phyloP scores from a whole-genome alignment of 2,888 invertebrate species.

The Pteria penguin region DNA sequence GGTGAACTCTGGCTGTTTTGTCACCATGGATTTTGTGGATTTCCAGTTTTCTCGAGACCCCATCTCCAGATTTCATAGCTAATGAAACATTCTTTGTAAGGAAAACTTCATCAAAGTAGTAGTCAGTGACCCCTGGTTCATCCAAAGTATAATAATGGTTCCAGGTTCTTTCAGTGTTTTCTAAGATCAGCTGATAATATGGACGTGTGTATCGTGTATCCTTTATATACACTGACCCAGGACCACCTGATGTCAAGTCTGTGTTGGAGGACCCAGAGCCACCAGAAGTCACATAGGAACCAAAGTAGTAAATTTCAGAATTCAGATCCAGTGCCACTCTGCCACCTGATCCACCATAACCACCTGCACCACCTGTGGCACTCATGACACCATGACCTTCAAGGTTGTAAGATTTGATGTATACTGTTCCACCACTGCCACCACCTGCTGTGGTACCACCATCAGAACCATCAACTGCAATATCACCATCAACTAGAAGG shows the following conservation, averaged over 20 bases:
- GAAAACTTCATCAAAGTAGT: slow-evolving; percentile 64
- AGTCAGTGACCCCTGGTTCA: slow-evolving; percentile 48
- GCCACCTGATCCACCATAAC: slow-evolving; percentile 65
- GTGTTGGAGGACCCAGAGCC: slow-evolving; percentile 52
- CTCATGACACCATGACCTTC: slow-evolving; percentile 64
- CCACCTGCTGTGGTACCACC: slow-evolving; percentile 55
- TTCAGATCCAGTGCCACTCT: slow-evolving; percentile 58
- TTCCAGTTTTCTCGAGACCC: slow-evolving; percentile 39
- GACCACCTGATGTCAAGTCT: slow-evolving; percentile 60
- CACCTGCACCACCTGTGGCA: slow-evolving; percentile 60
- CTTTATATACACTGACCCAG: slow-evolving; percentile 63
- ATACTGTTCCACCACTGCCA: slow-evolving; percentile 66
- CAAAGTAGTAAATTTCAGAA: slow-evolving; percentile 58
- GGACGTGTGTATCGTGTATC: slow-evolving; percentile 57
- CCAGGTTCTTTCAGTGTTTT: slow-evolving; percentile 61
- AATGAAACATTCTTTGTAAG: slow-evolving; percentile 59
- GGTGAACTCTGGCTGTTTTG: slow-evolving; percentile 60
- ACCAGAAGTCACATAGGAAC: slow-evolving; percentile 54
- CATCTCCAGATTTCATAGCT: slow-evolving; percentile 53
- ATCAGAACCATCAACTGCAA: slow-evolving; percentile 44
- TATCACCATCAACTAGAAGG: slow-evolving; percentile 55
- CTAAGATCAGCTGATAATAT: slow-evolving; percentile 59
- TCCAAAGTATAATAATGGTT: slow-evolving; percentile 65
- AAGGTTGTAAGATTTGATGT: slow-evolving; percentile 49
- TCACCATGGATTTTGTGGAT: slow-evolving; percentile 61